Base-by-base conservation (phyloP, 1,140 invertebrate species). In the Palaemon carinicauda region DNA sequence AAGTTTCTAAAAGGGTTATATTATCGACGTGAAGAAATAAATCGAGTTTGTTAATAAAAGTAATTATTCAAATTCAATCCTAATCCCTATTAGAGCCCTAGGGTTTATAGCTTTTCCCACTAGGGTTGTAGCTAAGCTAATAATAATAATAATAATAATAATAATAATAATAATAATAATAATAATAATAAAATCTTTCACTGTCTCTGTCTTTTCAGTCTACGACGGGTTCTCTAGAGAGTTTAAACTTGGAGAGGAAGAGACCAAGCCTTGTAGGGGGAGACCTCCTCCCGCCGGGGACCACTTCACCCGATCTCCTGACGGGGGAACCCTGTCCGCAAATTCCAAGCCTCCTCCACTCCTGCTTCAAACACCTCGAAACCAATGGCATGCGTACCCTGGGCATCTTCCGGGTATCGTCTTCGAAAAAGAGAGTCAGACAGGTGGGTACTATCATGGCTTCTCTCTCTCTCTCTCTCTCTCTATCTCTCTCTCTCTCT, bases 391-490 rank as follows among this genome's bases (percentile, higher is more conserved):
- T 98, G 12, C 93, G 95, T 86, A 97, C 96, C 19, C 92, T 97
- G 14, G 97, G 97, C 1, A 94, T 98, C 69, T 98, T 98, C 92
- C 93, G 97, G 87, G 96, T 98, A 31, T 96, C 96, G 73, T 95
- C 95, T 56, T 97, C 96, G 0, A 97, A 97, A 91, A 98, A 97
- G 91, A 93, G 97, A 91, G 95, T 97, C 51, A 93, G 96, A 92
- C 96, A 98, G 94, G 96, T 97, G 91, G 91, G 91, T 27, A 24
- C n/a, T 31, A 50, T 7, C 14, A 50, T 2, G 50, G 21, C 50
- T 56, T 15, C n/a, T 54, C 17, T 82, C 0, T 10, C 19, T 1
- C 5, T 82, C 0, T 2, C 14, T 21, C 14, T 79, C 17, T 82
- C 21, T 17, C 19, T 24, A 5, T 82, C 29, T 52, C 53, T 79